Evolutionary conservation across 2,888 invertebrate species (phyloP).

Genomic region (Tenthredo notha): DNA sequence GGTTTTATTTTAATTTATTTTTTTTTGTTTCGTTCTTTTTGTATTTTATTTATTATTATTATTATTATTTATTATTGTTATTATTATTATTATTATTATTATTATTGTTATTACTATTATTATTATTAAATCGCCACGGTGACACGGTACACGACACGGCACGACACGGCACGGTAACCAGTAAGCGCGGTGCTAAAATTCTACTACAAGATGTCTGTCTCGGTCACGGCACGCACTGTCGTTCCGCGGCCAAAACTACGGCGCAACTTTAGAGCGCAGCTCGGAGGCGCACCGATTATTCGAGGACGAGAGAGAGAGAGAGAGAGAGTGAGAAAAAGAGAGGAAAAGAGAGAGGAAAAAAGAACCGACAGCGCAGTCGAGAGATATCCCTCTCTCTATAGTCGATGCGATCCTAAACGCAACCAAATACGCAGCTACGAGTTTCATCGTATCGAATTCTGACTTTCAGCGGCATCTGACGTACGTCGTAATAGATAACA

Average conservation of each 20-base stretch:
- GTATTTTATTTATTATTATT: not conserved
- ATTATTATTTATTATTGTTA: not conserved
- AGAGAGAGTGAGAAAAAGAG: not conserved
- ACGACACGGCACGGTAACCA: constrained; percentile 68
- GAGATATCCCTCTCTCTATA: not conserved
- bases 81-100: not conserved
- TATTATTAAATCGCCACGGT: constrained; percentile 33
- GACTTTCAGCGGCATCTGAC: constrained; percentile 31
- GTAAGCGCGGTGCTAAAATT: constrained; percentile 73
- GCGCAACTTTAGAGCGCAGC: constrained; percentile 68
- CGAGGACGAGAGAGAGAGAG: constrained; percentile 63
- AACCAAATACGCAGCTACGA: constrained; percentile 34
- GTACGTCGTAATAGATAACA: not conserved
- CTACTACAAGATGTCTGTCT: constrained; percentile 77
- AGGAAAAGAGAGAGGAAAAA: not conserved
- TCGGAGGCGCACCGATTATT: constrained; percentile 74
- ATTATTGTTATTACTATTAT: not conserved
- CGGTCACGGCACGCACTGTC: constrained; percentile 74
- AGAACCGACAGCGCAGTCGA: not conserved
- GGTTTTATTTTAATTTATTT: not conserved
- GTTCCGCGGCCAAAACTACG: constrained; percentile 64
- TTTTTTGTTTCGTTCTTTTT: not conserved
- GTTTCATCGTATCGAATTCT: not conserved
- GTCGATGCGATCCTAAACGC: not conserved
- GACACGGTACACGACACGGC: constrained; percentile 64